A percentile compares a stretch with the other conserved stretches of the same genome.
These are phyloP conservation scores for Acanthopleura granulata DNA, from an alignment of 2,888 invertebrate genomes.

Conservation along the genomic window DNA sequence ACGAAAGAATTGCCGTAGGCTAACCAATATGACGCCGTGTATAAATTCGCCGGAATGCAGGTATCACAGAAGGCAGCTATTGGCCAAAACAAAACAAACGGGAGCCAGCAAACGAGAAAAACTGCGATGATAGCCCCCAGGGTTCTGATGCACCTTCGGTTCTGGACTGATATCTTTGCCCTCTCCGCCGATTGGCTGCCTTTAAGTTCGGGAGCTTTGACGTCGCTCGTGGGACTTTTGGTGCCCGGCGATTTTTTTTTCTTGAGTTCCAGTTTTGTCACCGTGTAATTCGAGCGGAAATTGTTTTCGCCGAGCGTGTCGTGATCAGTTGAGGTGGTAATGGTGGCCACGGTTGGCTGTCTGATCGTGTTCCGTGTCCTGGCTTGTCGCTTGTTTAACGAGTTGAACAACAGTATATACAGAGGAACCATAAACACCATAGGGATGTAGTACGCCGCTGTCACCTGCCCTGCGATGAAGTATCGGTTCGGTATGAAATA, in stretches of 20 bases:
- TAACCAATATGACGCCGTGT: conserved; percentile 31
- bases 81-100: conserved; percentile 54
- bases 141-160: conserved; percentile 26
- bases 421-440: conserved; percentile 26
- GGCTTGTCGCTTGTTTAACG: conserved; percentile 16
- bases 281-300: too few relatives aligned
- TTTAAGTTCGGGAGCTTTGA: too few relatives aligned
- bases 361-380: background rate
- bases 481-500: conserved; percentile 23
- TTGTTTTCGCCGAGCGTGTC: too few relatives aligned
- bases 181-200: background rate
- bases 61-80: conserved; percentile 29
- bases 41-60: conserved; percentile 25
- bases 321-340: background rate
- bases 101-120: conserved; percentile 55
- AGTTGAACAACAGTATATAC: conserved; percentile 22
- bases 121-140: conserved; percentile 45
- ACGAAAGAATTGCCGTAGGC: conserved; percentile 31
- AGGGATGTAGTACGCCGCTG: conserved; percentile 23
- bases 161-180: conserved; percentile 14
- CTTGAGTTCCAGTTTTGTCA: too few relatives aligned
- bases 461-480: conserved; percentile 20
- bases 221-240: too few relatives aligned
- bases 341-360: background rate
- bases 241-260: too few relatives aligned